Base-by-base conservation (phyloP, 2,888 invertebrate species). In the Axea sp. region DNA sequence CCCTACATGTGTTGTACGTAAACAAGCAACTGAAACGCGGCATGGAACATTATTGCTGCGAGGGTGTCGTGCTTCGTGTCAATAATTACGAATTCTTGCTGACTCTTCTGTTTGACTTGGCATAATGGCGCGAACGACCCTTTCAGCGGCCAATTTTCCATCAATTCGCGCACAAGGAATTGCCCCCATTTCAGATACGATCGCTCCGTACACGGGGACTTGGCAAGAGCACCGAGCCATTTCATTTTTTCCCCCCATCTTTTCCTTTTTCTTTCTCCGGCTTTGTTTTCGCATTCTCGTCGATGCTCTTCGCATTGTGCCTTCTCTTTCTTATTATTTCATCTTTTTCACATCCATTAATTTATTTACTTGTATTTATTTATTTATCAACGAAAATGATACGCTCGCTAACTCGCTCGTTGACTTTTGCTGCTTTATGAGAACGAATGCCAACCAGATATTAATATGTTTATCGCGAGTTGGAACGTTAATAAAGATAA, bases 1-100 rank as follows among this genome's bases (percentile, higher is more conserved):
- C 51, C 59, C n/a, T n/a, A 77, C 73, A 33, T 53, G 60, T 53
- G 35, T 59, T 47, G 39, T 53, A 49, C 62, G 26, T 65, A 77
- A 77, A 31, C 8, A 12, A n/a, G 11, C 41, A 55, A 55, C 49
- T 35, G 47, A 35, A 47, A 14, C 75, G 77, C 64, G 72, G 78
- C 77, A 78, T 81, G 82, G 82, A 83, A 83, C 81, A 80, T 82
- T 83, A 82, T 83, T 82, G 82, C 81, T 72, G 68, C 78, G 76
- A 76, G 76, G 79, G 80, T 77, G 39, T 43, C 43, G 77, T 26
- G 77, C 53, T 79, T 79, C 81, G 81, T 77, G 78, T 77, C 77
- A 77, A 77, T 80, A 80, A 81, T 82, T 78, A 78, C 77, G 77
- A 79, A 79, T 77, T 78, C 77, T 72, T 73, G 35, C 14, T 2